Conservation (phyloP, 2,113 vertebrate species). For the Chrysemys picta region DNA sequence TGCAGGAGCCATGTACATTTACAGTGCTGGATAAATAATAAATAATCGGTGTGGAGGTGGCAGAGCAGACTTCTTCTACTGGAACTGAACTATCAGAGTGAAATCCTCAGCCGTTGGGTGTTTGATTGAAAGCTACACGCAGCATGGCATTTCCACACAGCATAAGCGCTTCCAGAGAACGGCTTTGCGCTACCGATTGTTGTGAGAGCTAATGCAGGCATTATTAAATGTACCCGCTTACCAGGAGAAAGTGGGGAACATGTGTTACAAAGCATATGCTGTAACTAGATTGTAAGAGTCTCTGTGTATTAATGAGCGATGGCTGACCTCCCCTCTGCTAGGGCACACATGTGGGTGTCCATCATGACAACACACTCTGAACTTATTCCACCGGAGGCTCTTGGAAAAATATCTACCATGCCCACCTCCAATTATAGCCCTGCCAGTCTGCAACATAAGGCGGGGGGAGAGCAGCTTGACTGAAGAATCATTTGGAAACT, state of each 20-base stretch:
- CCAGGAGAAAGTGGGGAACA: conserved; percentile 3
- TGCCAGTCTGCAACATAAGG: conserved; percentile 60
- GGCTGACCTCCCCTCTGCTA: conserved; percentile 38
- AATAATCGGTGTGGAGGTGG: not conserved
- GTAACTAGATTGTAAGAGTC: conserved; percentile 62
- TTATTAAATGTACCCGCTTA: conserved; percentile 48
- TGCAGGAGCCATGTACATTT: not conserved
- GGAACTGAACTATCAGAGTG: not conserved
- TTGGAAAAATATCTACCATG: conserved; percentile 63
- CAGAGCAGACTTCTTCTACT: not conserved
- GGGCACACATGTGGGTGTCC: conserved; percentile 79
- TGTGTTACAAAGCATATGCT: conserved; percentile 57
- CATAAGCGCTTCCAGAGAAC: not conserved
- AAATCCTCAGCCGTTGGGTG: not conserved
- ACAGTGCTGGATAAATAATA: conserved; percentile 25
- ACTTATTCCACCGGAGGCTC: conserved; percentile 55
- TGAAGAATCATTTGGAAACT: conserved; percentile 58
- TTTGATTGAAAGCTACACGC: not conserved
- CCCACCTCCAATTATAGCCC: conserved; percentile 75
- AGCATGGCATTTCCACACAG: not conserved
- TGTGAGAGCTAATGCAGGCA: conserved; percentile 28
- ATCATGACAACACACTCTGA: conserved; percentile 69
- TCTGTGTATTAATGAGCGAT: conserved; percentile 63
- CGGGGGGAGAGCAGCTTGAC: conserved; percentile 33
- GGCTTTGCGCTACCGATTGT: conserved; percentile 21